phyloP scores from a whole-genome alignment of 2,797 vertebrate genomes.

The Varecia variegata region DNA sequence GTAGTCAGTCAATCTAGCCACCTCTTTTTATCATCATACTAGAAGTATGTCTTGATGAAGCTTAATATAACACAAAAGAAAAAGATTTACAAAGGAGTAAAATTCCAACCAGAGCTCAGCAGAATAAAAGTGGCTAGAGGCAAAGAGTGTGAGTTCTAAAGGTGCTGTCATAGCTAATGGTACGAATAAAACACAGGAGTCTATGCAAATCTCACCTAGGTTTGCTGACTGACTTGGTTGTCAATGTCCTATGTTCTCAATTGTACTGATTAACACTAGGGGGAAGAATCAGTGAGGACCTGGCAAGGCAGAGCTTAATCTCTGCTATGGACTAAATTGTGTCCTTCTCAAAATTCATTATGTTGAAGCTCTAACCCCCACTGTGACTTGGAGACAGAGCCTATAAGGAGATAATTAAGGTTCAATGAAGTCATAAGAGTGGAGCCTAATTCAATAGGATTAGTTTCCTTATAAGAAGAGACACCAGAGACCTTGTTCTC shows the following conservation, averaged over 20 bases:
- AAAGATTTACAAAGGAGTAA: conserved; percentile 43
- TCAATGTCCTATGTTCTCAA: neutral
- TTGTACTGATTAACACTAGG: neutral
- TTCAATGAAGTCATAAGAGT: conserved; percentile 15
- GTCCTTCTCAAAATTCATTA: neutral
- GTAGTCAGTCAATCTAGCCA: conserved; percentile 25
- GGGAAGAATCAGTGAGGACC: neutral
- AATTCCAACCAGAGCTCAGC: conserved; percentile 31
- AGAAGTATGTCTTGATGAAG: conserved; percentile 47
- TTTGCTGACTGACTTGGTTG: conserved; percentile 8
- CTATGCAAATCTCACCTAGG: neutral
- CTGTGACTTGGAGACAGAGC: neutral
- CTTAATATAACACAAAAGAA: conserved; percentile 66
- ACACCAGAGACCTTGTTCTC: neutral
- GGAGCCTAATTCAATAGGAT: neutral
- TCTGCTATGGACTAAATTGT: neutral
- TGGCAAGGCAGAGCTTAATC: neutral
- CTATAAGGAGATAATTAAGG: neutral
- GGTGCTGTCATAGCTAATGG: neutral
- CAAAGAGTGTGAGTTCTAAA: conserved; percentile 20
- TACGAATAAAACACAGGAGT: conserved; percentile 4
- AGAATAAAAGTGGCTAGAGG: conserved; percentile 39
- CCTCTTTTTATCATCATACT: conserved; percentile 51
- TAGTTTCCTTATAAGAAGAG: neutral
- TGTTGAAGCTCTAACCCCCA: neutral